These are phyloP conservation scores for Ptychodera flava DNA, from an alignment of 35 echinoderm and acorn worm species.

Conservation along the genomic window DNA sequence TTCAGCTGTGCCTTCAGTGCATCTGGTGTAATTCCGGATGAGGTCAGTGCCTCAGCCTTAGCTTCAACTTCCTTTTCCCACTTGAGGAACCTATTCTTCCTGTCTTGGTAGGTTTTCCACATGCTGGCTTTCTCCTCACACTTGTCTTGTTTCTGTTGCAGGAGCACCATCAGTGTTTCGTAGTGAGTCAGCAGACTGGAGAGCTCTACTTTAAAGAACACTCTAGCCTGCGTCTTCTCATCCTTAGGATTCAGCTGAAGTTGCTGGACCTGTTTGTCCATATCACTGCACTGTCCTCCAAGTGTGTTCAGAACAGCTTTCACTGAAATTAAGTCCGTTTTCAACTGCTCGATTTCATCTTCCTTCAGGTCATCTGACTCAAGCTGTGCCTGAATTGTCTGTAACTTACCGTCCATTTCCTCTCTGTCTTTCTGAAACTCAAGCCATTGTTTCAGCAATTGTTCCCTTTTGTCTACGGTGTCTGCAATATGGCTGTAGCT, in stretches of 20 bases:
- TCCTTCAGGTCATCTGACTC: constrained; percentile 20
- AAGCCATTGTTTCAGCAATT: not conserved
- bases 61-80: constrained; percentile 23
- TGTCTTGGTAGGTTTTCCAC: constrained; percentile 26
- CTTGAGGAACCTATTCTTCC: constrained; percentile 10
- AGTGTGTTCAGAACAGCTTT: constrained; percentile 24
- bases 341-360: not conserved
- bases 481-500: not conserved
- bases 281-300: not conserved
- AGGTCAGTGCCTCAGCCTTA: not conserved
- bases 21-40: not conserved
- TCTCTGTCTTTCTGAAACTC: not conserved
- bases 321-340: constrained; percentile 18
- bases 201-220: constrained; percentile 5
- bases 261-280: not conserved
- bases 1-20: constrained; percentile 32
- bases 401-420: not conserved
- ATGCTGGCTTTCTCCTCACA: constrained; percentile 6
- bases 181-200: constrained; percentile 18
- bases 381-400: not conserved
- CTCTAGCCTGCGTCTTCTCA: not conserved
- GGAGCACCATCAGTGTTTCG: constrained; percentile 7
- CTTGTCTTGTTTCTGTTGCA: constrained; percentile 13
- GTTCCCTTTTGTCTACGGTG: not conserved
- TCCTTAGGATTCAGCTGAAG: not conserved